Percentiles rank a stretch among this genome's conserved stretches.
Evolutionary conservation across 2,797 vertebrate genomes (phyloP).

Genomic region (Hemitrygon akajei): DNA sequence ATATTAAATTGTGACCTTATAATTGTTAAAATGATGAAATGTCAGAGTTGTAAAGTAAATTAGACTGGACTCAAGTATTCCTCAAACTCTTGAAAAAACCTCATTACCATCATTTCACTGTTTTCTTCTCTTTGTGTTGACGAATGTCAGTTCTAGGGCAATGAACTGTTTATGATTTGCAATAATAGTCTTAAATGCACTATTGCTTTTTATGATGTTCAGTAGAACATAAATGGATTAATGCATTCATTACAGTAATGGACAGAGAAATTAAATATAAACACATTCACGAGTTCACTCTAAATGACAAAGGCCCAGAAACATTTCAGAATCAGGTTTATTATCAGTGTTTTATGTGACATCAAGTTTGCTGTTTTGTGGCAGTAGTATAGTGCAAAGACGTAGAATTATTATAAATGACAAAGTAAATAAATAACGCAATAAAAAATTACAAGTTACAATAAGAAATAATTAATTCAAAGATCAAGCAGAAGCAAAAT

Average conservation of each 20-base stretch:
- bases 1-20: background rate
- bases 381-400: no score
- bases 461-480: no score
- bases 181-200: constrained; percentile 11
- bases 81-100: background rate
- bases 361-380: no score
- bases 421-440: no score
- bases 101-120: background rate
- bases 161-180: constrained; percentile 29
- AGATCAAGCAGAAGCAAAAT: no score
- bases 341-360: no score
- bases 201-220: background rate
- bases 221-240: constrained; percentile 14
- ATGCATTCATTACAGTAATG: background rate
- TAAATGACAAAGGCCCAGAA: background rate
- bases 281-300: background rate
- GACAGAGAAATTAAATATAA: background rate
- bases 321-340: background rate
- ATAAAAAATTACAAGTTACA: no score
- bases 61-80: background rate
- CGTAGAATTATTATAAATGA: no score
- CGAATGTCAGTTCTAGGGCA: background rate
- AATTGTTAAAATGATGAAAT: background rate
- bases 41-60: background rate
- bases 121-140: background rate